Evolutionary conservation across 2,888 invertebrate species (phyloP).

Genomic region (Cancer borealis): DNA sequence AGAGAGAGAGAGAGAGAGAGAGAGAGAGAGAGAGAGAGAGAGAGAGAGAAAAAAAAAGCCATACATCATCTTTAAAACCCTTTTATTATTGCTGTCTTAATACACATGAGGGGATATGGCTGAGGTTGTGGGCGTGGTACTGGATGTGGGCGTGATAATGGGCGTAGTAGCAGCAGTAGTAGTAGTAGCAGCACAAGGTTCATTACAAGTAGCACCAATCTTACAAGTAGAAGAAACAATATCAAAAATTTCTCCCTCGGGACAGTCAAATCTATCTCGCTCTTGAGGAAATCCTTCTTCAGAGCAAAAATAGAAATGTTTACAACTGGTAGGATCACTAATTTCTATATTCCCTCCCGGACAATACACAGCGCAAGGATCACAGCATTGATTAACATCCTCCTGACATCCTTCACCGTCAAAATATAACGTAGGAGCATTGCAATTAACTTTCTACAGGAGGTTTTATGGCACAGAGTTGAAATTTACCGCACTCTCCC

Average conservation of each 20-base stretch:
- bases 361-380: neutral
- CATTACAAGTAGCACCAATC: neutral
- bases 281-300: neutral
- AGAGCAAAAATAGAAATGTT: neutral
- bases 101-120: too few relatives aligned
- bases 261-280: neutral
- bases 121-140: too few relatives aligned
- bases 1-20: neutral
- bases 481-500: neutral
- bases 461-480: neutral
- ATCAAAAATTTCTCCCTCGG: neutral
- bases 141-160: too few relatives aligned
- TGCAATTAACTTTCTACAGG: neutral
- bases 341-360: neutral
- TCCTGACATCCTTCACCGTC: neutral
- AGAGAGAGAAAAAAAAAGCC: neutral
- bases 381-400: neutral
- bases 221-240: neutral
- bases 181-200: neutral
- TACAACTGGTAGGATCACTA: neutral
- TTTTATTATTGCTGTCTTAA: neutral
- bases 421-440: neutral
- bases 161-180: neutral
- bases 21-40: slow-evolving; percentile 20
- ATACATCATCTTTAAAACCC: neutral